These are phyloP conservation scores for Mamestra brassicae DNA, from an alignment of 2,888 invertebrate genomes.

Conservation along the genomic window DNA sequence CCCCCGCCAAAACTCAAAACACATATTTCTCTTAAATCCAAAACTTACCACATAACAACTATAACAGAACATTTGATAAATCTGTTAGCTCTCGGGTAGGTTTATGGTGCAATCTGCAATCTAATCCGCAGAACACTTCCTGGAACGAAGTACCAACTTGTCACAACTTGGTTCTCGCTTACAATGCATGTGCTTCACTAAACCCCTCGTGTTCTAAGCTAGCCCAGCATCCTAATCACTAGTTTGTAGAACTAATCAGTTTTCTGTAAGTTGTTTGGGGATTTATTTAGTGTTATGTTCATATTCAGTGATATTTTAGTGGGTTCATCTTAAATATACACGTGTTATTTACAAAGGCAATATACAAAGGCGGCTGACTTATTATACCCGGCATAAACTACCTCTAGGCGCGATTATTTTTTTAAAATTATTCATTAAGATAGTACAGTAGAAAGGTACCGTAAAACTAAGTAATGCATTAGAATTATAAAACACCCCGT, in stretches of 20 bases:
- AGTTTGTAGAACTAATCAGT: constrained; percentile 57
- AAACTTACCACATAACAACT: constrained; percentile 14
- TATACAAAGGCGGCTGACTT: no score
- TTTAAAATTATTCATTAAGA: no score
- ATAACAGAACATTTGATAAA: constrained; percentile 71
- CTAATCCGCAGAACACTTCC: constrained; percentile 79
- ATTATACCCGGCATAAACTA: no score
- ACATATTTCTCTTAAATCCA: constrained; percentile 18
- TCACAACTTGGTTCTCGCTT: constrained; percentile 73
- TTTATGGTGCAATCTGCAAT: constrained; percentile 80
- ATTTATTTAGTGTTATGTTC: constrained; percentile 14
- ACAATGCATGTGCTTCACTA: constrained; percentile 67
- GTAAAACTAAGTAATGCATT: no score
- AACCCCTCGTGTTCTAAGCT: constrained; percentile 47
- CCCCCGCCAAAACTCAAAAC: not conserved
- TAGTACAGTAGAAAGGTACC: no score
- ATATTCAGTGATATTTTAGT: not conserved
- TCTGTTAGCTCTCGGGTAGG: constrained; percentile 71
- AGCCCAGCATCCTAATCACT: constrained; percentile 39
- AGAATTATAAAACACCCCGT: no score
- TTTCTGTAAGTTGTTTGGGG: constrained; percentile 31
- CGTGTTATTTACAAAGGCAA: no score
- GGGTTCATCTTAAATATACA: no score
- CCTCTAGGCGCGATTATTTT: no score
- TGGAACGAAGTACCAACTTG: constrained; percentile 78